These are phyloP conservation scores for Hippotragus niger DNA, from an alignment of 2,113 vertebrate species.

Conservation along the genomic window DNA sequence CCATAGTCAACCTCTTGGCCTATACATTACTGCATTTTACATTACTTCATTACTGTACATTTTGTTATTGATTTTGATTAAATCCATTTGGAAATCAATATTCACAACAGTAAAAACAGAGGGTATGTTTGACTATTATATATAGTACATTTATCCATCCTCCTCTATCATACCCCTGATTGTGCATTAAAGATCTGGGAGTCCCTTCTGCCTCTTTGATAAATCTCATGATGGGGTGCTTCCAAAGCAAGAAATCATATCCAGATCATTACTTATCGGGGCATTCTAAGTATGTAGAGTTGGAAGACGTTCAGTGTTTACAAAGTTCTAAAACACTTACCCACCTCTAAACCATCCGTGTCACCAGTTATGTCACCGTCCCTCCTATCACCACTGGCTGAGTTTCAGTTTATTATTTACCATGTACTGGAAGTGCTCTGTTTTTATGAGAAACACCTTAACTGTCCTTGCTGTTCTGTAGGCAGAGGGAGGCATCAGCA, in stretches of 20 bases:
- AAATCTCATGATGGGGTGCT: constrained; percentile 62
- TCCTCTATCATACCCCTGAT: constrained; percentile 2
- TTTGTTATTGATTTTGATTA: constrained; percentile 80
- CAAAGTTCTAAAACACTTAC: constrained; percentile 61
- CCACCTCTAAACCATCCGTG: neutral
- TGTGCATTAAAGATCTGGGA: constrained; percentile 59
- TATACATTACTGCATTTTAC: constrained; percentile 69
- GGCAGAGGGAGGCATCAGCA: neutral
- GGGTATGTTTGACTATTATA: constrained; percentile 3
- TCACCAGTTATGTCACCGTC: neutral
- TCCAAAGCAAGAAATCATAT: constrained; percentile 61
- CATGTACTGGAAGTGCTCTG: neutral
- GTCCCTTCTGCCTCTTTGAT: constrained; percentile 63
- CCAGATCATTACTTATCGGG: constrained; percentile 61
- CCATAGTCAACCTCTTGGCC: constrained; percentile 66
- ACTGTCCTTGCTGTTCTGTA: neutral
- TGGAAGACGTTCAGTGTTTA: constrained; percentile 63
- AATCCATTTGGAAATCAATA: constrained; percentile 77
- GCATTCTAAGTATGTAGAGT: constrained; percentile 6
- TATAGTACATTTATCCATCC: constrained; percentile 51
- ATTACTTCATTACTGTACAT: constrained; percentile 68
- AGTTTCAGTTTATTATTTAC: constrained; percentile 33
- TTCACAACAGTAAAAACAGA: constrained; percentile 63
- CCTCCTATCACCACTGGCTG: neutral
- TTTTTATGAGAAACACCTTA: neutral